Evolutionary conservation across 2,888 invertebrate species (phyloP), one percentile per base, ranked within the genome.

Genomic region (Polyploca ridens): DNA sequence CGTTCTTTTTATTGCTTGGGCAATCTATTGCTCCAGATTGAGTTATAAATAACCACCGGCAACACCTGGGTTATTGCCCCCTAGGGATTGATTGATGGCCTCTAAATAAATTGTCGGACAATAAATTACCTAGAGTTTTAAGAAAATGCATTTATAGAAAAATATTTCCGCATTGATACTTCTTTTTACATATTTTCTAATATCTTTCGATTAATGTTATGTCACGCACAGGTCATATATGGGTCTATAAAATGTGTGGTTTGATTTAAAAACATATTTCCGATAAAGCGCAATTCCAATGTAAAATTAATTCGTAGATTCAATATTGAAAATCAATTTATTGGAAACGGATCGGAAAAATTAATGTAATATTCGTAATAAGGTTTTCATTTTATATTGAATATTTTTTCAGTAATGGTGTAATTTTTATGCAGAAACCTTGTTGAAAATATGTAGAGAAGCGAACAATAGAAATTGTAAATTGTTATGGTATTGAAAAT

Each of bases 11-110:
- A 54, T 54, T 54, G 16, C 54, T 54, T 8, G 6, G 8, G 19
- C 19, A 10, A 19, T 10, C 54, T 54, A 54, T 54, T 54, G 54
- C 69, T 13, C 65, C 66, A 73, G 75, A 78, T 78, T 78, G 71
- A 71, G 79, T 68, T 72, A 78, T 78, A 78, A 77, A 78, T 77
- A 78, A 77, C 61, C 63, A 8, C 65, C 60, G 62, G 64, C 68
- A 74, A 71, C 75, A 77, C 68, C 71, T 74, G 72, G 70, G 27
- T 70, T 72, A 70, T 71, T 69, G 72, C 68, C 65, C 66, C 70
- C 60, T 19, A 19, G 10, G 58, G 66, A 69, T 74, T 78, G 78
- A 78, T 78, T 60, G 77, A 78, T 76, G 68, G 62, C 69, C 72
- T 65, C 63, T 59, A 33, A 63, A 67, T 70, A 68, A 66, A 69